These are phyloP conservation scores for Otis tarda DNA, from an alignment of 2,113 vertebrate genomes.

Conservation along the genomic window DNA sequence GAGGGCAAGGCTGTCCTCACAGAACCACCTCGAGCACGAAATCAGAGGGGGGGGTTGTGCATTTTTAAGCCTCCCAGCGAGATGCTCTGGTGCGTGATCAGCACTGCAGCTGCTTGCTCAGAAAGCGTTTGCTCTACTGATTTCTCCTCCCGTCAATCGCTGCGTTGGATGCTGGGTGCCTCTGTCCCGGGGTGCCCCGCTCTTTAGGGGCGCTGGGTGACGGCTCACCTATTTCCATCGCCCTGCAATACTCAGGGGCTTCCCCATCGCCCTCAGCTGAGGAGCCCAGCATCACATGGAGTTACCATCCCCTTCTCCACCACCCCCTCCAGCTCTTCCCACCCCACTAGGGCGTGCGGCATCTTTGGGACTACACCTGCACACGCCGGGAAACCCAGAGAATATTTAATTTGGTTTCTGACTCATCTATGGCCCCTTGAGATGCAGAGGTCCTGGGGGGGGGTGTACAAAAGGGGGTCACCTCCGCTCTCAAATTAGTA, in stretches of 20 bases:
- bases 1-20: background rate
- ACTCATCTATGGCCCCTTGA: background rate
- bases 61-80: background rate
- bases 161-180: background rate
- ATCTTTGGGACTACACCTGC: background rate
- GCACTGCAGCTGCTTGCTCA: background rate
- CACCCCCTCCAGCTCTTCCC: background rate
- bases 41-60: background rate
- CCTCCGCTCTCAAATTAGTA: conserved; percentile 53
- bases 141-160: background rate
- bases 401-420: conserved; percentile 24
- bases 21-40: background rate
- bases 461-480: background rate
- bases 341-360: fast-evolving
- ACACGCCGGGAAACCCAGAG: background rate
- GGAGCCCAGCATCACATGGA: background rate
- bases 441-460: background rate
- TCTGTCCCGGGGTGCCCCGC: background rate
- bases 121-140: background rate
- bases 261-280: background rate
- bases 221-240: background rate
- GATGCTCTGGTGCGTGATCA: background rate
- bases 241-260: background rate
- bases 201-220: background rate
- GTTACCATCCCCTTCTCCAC: background rate